Base-by-base conservation (phyloP, 2,888 invertebrate species). In the Mactromeris polynyma region DNA sequence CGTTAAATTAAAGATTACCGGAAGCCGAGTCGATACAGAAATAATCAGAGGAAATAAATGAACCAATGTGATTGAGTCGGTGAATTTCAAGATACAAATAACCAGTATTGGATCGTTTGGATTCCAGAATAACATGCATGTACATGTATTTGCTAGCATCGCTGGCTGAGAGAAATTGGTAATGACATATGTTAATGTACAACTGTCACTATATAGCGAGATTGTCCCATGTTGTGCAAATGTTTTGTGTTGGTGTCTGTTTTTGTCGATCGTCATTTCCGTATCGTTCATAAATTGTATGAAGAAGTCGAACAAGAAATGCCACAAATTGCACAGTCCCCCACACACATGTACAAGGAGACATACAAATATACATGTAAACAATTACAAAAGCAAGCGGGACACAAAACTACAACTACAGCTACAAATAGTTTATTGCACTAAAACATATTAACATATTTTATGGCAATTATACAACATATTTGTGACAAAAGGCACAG, bases 1-100 rank as follows among this genome's bases (percentile, higher is more conserved):
- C 73, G 73, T 73, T 73, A 73, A 73, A 73, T 73, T 73, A 73
- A 73, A 73, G 73, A 73, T 73, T 73, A 36, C 73, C 73, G 36
- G 73, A 73, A 73, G 73, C 36, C 73, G 36, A 73, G 73, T 73
- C 73, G 36, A 33, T 73, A 73, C 31, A 33, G 36, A 73, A 73
- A 73, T 36, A 36, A 73, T 33, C 73, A 73, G 36, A 33, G 33
- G 17, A 73, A 36, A 73, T 73, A 73, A 33, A 73, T 73, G 73
- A 73, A 73, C 73, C 36, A 33, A 73, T 2, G 36, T 73, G 36
- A 73, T 73, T 73, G 21, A 73, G 36, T 19, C 36, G 73, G 7
- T 17, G 14, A 36, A 73, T 73, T 73, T 36, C 36, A 36, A 26
- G 73, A 73, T 73, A 73, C 73, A 73, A 73, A 73, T 73, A 73